These are phyloP conservation scores for Acanthiza pusilla DNA, from an alignment of 2,797 vertebrate genomes.

Conservation along the genomic window DNA sequence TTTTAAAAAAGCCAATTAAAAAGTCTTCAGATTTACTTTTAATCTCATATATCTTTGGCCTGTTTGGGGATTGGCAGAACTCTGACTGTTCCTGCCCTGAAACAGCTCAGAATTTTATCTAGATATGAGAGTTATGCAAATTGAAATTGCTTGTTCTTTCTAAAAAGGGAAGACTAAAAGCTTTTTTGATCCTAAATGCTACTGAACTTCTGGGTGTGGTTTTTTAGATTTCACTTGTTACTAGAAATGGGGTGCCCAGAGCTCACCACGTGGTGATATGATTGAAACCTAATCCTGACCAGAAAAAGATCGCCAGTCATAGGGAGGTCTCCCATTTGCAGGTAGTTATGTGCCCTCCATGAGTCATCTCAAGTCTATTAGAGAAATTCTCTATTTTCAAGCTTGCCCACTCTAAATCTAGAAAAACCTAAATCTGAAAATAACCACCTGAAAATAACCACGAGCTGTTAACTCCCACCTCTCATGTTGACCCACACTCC, in stretches of 20 bases:
- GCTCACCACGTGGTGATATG: not conserved
- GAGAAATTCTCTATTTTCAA: not conserved
- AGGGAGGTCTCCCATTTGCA: not conserved
- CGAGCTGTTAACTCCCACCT: not conserved
- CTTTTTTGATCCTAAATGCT: not conserved
- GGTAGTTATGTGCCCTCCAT: not conserved
- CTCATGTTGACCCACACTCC: not conserved
- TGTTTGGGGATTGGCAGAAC: not conserved
- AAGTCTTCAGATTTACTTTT: conserved; percentile 12
- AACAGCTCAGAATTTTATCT: conserved; percentile 15
- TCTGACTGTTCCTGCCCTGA: not conserved
- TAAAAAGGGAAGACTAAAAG: conserved; percentile 12
- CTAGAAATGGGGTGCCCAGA: not conserved
- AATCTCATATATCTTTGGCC: not conserved
- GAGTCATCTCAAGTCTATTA: not conserved
- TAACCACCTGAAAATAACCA: not conserved
- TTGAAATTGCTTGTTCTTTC: not conserved
- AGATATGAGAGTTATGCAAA: not conserved
- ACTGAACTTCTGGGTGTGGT: not conserved
- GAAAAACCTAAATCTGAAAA: not conserved
- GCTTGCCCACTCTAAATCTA: not conserved
- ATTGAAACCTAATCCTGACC: not conserved
- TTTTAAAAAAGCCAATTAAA: not conserved
- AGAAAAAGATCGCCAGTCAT: not conserved
- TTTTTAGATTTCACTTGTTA: not conserved